These are phyloP conservation scores for human DNA, from an alignment of 2,113 vertebrate species.

Conservation along the genomic window GRCh38 chr4:81751501-81752000, in stretches of 20 bases:
- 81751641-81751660: background rate
- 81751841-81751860: background rate
- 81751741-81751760: background rate
- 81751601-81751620: background rate
- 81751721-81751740: background rate
- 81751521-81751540: background rate
- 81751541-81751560: background rate
- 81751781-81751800: background rate
- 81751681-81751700: background rate
- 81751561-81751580: background rate
- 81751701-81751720: background rate
- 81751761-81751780: background rate
- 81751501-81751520: background rate
- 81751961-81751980: background rate
- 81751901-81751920: background rate
- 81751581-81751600: background rate
- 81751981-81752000: background rate
- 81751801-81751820: background rate
- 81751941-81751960: background rate
- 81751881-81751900: background rate
- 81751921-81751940: background rate
- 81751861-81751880: background rate
- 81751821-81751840: background rate
- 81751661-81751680: background rate
- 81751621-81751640: background rate